Conservation (phyloP, 2,113 vertebrate genomes). For the Oryzias celebensis region DNA sequence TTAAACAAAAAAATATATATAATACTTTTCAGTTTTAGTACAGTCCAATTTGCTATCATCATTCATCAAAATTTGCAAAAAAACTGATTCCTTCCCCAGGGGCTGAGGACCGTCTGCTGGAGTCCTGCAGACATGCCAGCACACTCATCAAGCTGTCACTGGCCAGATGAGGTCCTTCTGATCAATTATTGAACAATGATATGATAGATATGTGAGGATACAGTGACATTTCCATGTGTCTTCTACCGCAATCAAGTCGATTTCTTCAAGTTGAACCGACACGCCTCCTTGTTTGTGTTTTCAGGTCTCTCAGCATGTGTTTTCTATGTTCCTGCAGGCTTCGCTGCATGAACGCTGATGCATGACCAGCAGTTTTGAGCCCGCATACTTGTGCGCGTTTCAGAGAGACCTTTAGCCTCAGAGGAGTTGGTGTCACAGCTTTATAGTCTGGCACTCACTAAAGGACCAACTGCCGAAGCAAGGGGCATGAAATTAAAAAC, state of each 20-base stretch:
- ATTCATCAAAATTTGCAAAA: slow-evolving; percentile 59
- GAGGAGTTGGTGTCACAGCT: slow-evolving; percentile 56
- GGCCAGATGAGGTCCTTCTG: slow-evolving; percentile 68
- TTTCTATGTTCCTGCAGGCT: slow-evolving; percentile 43
- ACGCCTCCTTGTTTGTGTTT: slow-evolving; percentile 39
- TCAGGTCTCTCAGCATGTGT: slow-evolving; percentile 39
- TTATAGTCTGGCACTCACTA: slow-evolving; percentile 57
- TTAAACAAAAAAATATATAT: too few species aligned
- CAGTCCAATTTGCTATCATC: slow-evolving; percentile 50
- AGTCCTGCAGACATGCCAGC: slow-evolving; percentile 63
- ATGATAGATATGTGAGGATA: slow-evolving; percentile 48
- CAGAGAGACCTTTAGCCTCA: slow-evolving; percentile 29
- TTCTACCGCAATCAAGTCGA: slow-evolving; percentile 38
- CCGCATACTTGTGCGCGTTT: slow-evolving; percentile 37
- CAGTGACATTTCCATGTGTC: slow-evolving; percentile 48
- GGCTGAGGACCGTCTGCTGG: slow-evolving; percentile 42
- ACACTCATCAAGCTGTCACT: slow-evolving; percentile 62
- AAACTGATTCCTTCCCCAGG: slow-evolving; percentile 62
- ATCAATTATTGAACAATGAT: slow-evolving; percentile 52
- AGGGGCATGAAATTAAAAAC: slow-evolving; percentile 80
- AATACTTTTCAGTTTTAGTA: slow-evolving; percentile 21
- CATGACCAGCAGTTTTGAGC: slow-evolving; percentile 36
- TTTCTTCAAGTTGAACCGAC: slow-evolving; percentile 37
- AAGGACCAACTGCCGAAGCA: slow-evolving; percentile 71
- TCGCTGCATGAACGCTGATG: slow-evolving; percentile 58